Conservation (phyloP, 2,113 vertebrate genomes). For the Fregetta grallaria region DNA sequence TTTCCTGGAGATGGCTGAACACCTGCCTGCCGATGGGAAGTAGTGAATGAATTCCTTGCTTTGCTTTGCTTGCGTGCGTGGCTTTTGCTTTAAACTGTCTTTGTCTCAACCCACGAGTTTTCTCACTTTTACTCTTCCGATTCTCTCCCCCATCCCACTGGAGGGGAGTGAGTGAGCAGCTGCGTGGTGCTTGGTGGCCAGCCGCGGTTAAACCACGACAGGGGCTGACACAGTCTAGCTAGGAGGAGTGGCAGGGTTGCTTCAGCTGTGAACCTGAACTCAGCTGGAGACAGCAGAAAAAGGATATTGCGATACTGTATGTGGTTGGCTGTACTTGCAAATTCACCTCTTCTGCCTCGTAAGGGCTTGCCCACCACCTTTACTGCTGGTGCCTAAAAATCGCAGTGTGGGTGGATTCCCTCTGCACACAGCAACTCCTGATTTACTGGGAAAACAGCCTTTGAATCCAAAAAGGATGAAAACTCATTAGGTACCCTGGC, state of each 20-base stretch:
- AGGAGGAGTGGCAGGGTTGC: neutral
- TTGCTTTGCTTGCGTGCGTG: too few relatives aligned
- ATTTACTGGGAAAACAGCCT: neutral
- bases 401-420: neutral
- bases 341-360: neutral
- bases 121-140: too few relatives aligned
- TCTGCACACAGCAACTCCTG: neutral
- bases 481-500: neutral
- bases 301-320: neutral
- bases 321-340: neutral
- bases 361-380: neutral
- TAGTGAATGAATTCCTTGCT: too few relatives aligned
- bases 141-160: too few relatives aligned
- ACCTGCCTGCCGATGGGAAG: too few relatives aligned
- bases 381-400: neutral
- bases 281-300: neutral
- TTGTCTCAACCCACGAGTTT: too few relatives aligned
- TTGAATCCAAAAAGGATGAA: neutral
- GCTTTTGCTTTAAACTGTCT: too few relatives aligned
- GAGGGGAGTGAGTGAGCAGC: too few relatives aligned
- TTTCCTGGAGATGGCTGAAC: too few relatives aligned
- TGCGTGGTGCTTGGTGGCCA: too few relatives aligned
- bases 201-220: too few relatives aligned
- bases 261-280: neutral
- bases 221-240: neutral